Conservation (phyloP, 2,888 invertebrate species). For the Drosophila kambysellisi region DNA sequence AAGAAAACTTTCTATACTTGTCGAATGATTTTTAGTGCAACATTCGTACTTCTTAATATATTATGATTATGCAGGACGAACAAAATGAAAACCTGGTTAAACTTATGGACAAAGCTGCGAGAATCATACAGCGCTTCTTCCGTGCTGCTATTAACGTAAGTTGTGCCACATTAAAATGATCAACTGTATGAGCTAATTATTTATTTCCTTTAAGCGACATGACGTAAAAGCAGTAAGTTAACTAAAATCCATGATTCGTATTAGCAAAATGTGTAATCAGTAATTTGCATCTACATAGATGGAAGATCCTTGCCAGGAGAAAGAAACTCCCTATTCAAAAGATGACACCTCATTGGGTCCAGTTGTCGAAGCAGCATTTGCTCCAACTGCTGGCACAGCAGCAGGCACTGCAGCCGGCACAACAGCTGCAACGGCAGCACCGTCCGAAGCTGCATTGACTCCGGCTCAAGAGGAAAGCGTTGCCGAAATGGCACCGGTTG, state of each 20-base stretch:
- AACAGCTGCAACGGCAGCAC: background rate
- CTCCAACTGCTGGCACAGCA: background rate
- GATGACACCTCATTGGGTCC: background rate
- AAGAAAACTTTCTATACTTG: background rate
- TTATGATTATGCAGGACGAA: constrained; percentile 17
- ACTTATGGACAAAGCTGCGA: constrained; percentile 47
- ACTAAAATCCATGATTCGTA: no score
- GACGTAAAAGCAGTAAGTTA: constrained; percentile 45
- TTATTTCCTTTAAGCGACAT: constrained; percentile 27
- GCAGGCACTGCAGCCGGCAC: background rate
- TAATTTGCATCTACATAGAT: constrained; percentile 3
- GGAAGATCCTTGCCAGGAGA: constrained; percentile 41
- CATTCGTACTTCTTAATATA: background rate
- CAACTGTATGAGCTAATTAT: background rate
- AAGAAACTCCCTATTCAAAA: constrained; percentile 30
- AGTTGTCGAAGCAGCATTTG: background rate
- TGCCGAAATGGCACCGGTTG: background rate
- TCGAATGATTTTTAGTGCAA: background rate
- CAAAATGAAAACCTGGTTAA: constrained; percentile 28
- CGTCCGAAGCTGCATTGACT: background rate
- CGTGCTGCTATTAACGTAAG: constrained; percentile 44
- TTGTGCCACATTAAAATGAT: background rate
- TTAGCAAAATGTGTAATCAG: background rate
- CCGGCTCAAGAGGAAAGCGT: background rate
- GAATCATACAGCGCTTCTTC: constrained; percentile 69